phyloP scores from a whole-genome alignment of 1,140 invertebrate genomes.

The Leptinotarsa undecemlineata region DNA sequence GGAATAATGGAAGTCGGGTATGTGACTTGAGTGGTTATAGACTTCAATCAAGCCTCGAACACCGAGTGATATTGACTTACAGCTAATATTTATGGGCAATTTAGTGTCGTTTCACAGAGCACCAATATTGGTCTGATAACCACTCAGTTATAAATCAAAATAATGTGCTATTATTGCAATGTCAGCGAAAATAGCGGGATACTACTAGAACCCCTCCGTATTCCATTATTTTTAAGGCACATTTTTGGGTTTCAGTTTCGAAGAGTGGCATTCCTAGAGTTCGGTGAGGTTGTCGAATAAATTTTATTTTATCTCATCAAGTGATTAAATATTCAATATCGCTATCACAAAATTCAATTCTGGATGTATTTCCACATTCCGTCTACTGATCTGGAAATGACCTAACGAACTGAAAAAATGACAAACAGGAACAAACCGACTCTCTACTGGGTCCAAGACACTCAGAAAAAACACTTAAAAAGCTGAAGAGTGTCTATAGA shows the following conservation, averaged over 20 bases:
- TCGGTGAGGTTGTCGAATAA: background rate
- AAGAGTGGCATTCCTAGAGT: background rate
- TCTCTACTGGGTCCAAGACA: too few species aligned
- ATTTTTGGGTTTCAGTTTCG: background rate
- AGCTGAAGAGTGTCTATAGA: too few species aligned
- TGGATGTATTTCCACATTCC: too few species aligned
- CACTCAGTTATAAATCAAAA: slow-evolving; percentile 53
- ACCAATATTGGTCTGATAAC: slow-evolving; percentile 55
- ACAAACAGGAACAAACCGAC: too few species aligned
- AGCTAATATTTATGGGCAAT: slow-evolving; percentile 54
- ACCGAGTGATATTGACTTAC: slow-evolving; percentile 51
- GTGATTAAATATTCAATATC: too few species aligned
- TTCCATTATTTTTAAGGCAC: slow-evolving; percentile 13
- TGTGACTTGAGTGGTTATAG: slow-evolving; percentile 43
- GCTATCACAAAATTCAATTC: too few species aligned
- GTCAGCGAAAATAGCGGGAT: slow-evolving; percentile 48
- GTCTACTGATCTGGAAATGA: too few species aligned
- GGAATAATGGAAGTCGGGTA: slow-evolving; percentile 41
- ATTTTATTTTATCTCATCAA: too few species aligned
- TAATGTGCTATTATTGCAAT: slow-evolving; percentile 54
- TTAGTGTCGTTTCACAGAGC: slow-evolving; percentile 52
- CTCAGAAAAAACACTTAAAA: too few species aligned
- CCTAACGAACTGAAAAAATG: too few species aligned
- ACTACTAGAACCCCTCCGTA: slow-evolving; percentile 11
- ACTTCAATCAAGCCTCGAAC: slow-evolving; percentile 47